phyloP scores from a whole-genome alignment of 1,140 invertebrate species.

The Cecropterus lyciades region DNA sequence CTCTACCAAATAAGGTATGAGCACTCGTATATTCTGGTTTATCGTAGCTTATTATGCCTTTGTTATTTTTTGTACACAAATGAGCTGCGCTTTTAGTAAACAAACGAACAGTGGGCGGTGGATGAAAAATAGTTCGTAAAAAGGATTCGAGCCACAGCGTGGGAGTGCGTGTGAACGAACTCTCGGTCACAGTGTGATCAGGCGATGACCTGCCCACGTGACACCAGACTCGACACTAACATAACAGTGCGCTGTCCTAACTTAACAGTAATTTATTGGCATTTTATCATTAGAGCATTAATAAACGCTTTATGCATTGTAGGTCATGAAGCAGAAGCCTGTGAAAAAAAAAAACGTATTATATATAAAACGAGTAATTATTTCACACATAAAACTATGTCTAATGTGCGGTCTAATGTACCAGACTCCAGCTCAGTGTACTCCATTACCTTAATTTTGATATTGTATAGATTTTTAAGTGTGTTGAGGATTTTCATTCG shows the following conservation, averaged over 20 bases:
- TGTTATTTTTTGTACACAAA: conserved; percentile 13
- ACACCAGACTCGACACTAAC: neutral
- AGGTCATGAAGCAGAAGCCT: too few species aligned
- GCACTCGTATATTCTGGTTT: conserved; percentile 2
- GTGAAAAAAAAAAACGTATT: too few species aligned
- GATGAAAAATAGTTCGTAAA: conserved; percentile 7
- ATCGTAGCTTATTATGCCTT: conserved; percentile 3
- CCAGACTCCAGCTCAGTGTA: too few species aligned
- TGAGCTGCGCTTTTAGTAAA: conserved; percentile 12
- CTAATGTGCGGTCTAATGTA: too few species aligned
- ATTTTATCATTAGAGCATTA: too few species aligned
- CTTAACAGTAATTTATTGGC: too few species aligned
- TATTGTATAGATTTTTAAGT: too few species aligned
- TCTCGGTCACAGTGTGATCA: conserved; percentile 14
- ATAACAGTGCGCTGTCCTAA: neutral
- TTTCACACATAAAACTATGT: too few species aligned
- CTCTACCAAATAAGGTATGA: neutral
- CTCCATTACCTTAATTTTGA: too few species aligned
- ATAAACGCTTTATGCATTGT: too few species aligned
- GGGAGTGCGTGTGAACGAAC: conserved; percentile 51
- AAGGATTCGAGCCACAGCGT: conserved; percentile 35
- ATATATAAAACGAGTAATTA: too few species aligned
- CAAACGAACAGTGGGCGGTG: conserved; percentile 31
- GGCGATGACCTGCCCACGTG: conserved; percentile 19
- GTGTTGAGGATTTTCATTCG: too few species aligned